phyloP scores from a whole-genome alignment of 2,888 invertebrate genomes.

The Dryobota labecula region DNA sequence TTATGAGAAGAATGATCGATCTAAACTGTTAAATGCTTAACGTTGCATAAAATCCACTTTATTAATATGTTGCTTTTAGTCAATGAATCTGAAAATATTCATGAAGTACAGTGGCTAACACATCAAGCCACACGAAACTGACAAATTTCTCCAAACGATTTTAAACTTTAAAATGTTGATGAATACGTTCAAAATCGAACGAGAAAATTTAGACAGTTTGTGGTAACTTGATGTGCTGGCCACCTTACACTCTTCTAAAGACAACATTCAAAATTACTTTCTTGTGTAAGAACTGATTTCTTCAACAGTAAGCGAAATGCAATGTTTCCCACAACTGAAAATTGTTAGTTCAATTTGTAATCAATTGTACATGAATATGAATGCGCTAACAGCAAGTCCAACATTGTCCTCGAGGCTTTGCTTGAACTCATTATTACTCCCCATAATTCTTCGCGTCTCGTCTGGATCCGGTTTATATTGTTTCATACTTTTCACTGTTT shows the following conservation, averaged over 20 bases:
- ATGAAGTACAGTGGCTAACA: too few relatives aligned
- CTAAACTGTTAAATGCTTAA: neutral
- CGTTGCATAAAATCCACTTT: neutral
- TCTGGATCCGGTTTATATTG: slow-evolving; percentile 74
- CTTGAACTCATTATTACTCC: slow-evolving; percentile 72
- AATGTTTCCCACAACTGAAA: slow-evolving; percentile 24
- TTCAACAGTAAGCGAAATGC: slow-evolving; percentile 10
- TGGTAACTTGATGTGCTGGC: too few relatives aligned
- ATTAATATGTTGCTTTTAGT: neutral
- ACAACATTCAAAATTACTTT: neutral
- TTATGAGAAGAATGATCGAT: slow-evolving; percentile 37
- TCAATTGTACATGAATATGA: slow-evolving; percentile 59
- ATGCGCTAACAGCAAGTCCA: slow-evolving; percentile 58
- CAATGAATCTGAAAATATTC: neutral
- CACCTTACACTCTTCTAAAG: too few relatives aligned
- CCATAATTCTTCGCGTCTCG: slow-evolving; percentile 65
- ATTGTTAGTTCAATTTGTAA: slow-evolving; percentile 54
- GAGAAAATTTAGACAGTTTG: too few relatives aligned
- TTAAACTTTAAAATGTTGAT: too few relatives aligned
- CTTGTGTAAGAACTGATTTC: neutral
- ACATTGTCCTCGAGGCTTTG: slow-evolving; percentile 66
- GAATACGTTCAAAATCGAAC: too few relatives aligned
- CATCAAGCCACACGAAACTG: too few relatives aligned
- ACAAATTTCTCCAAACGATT: too few relatives aligned
- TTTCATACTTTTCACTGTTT: slow-evolving; percentile 74